Base-by-base conservation (phyloP, 2,797 vertebrate genomes). In the Ctenopoma kingsleyae region DNA sequence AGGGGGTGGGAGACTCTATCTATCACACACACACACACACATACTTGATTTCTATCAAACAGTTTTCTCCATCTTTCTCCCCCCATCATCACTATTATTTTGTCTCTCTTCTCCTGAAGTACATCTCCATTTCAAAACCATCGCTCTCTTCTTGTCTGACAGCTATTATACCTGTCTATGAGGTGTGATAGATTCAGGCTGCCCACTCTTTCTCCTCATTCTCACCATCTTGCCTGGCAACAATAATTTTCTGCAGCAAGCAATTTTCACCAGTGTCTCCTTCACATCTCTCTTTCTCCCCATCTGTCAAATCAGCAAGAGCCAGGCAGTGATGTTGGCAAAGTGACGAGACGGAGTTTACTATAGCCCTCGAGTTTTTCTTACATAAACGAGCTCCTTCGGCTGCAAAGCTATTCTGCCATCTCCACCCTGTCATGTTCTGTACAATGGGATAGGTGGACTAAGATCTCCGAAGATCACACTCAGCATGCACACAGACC, bases 111-210 rank as follows among this genome's bases (percentile, higher is more conserved):
- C 32, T 67, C 43, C 63, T 54, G 53, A 72, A 79, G 47, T 48
- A 20, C 59, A 65, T 68, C 57, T 75, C 41, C 58, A 52, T 71
- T 64, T 80, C 32, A 67, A 71, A 81, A 55, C 36, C 48, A 61
- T 61, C 32, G 47, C 62, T 35, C 46, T 19, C 22, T 74, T 56
- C 7, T 20, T 64, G 46, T 71, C 46, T 53, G 57, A 63, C 76
- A 49, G 61, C 66, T 72, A 79, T 81, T 80, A 82, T 62, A 71
- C 53, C 41, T 62, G 71, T 69, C 76, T 23, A 57, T 88, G 82
- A 87, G 87, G 64, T 81, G 81, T 56, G 81, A 82, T 38, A 3
- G 84, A 62, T 32, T 65, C 58, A 22, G 58, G 64, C 78, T 52
- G 84, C 80, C 89, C 63, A 72, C 78, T 81, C 32, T 46, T 41